phyloP scores from a whole-genome alignment of 2,113 vertebrate species.

The Prionailurus viverrinus region DNA sequence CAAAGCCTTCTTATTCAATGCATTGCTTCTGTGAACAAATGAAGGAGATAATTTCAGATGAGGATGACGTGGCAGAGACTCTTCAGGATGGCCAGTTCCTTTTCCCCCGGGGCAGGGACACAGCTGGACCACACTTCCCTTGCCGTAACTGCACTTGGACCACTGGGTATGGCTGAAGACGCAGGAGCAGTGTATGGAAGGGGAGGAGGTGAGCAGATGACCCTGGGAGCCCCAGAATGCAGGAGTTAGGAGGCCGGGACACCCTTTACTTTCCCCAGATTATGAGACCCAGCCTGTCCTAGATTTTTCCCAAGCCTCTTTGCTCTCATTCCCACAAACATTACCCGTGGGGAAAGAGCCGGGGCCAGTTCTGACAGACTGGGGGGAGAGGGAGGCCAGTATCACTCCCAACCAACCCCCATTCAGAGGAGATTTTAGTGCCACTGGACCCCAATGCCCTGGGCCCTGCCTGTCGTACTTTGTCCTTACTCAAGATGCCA shows the following conservation, averaged over 20 bases:
- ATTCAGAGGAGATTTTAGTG: neutral
- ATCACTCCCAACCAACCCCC: neutral
- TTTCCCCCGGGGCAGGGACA: neutral
- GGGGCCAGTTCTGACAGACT: neutral
- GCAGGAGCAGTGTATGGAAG: neutral
- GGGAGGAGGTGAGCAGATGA: accelerated
- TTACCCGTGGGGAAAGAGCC: neutral
- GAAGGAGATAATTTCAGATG: no score
- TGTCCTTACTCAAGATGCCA: no score
- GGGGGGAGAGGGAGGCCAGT: neutral
- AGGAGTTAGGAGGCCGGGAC: neutral
- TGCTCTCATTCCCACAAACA: neutral
- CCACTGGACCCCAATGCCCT: neutral
- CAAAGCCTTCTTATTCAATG: no score
- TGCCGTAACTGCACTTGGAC: neutral
- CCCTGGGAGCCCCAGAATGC: no score
- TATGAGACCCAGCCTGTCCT: neutral
- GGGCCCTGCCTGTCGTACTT: neutral
- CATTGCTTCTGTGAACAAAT: neutral
- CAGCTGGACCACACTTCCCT: neutral
- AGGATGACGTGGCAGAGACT: neutral
- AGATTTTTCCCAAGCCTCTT: neutral
- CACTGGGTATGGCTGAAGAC: neutral
- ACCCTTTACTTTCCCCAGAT: neutral
- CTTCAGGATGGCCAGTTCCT: neutral